Evolutionary conservation across 2,797 vertebrate genomes (phyloP), one percentile per base, ranked within the genome.

Genomic region (Chrosomus eos): DNA sequence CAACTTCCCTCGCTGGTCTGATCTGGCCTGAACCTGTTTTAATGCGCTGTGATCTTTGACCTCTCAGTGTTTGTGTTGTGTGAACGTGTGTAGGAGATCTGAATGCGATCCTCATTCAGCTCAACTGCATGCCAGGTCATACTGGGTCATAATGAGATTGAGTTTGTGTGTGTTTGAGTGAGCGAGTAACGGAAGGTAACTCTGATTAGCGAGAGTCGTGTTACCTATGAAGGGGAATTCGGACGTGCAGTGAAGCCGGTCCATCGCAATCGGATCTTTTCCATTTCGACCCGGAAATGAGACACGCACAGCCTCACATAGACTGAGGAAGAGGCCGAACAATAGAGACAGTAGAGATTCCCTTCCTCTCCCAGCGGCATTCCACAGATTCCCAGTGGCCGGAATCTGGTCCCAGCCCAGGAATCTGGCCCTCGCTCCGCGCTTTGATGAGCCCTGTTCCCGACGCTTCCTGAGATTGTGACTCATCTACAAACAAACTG

Each of bases 321-420:
- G 36, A 76, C 60, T 45, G 73, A 97, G 98, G 98, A 99, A 95
- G 97, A 95, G 92, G 91, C 92, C 91, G 94, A 98, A 99, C 98
- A 99, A 99, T 99, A 95, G 96, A 97, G 94, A 97, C 95, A 96
- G 96, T 97, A 95, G 97, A 98, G 97, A 98, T 99, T 98, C 97
- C 96, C 98, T 99, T 99, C 98, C 96, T 98, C 98, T 99, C 98
- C 96, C 94, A 91, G 91, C 90, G 10, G 91, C 95, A 97, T 97
- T 96, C 96, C 97, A 97, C 95, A 94, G 93, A 95, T 94, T 97
- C 96, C 96, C 91, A 85, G 90, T 85, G 81, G 92, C 93, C 93
- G 91, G 96, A 97, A 96, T 96, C 95, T 70, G 80, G 87, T 74
- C 88, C 88, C 72, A 80, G 83, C 87, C 83, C 83, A 89, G 88